phyloP scores from a whole-genome alignment of 2,797 vertebrate genomes.

The Phyllotis vaccarum region DNA sequence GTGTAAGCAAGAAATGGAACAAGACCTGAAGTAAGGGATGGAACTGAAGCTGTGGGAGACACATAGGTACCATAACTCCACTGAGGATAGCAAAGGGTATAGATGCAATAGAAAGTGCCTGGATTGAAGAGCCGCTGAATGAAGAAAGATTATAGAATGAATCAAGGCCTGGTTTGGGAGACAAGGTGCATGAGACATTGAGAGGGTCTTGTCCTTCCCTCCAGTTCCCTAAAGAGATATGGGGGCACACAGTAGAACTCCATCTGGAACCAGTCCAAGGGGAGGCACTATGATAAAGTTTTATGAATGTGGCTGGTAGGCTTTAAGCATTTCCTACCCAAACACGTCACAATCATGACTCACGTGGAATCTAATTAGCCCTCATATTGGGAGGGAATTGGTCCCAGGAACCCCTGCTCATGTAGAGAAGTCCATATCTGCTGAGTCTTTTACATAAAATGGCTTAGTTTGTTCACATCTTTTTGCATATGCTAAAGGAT shows the following conservation, averaged over 20 bases:
- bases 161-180: neutral
- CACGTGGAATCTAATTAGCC: neutral
- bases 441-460: neutral
- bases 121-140: neutral
- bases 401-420: neutral
- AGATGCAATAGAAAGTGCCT: neutral
- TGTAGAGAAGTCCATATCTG: neutral
- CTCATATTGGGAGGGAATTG: neutral
- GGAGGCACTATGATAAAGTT: neutral
- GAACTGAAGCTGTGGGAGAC: neutral
- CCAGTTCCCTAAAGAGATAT: neutral
- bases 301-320: neutral
- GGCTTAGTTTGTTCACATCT: neutral
- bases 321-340: neutral
- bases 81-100: neutral
- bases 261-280: neutral
- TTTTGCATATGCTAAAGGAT: neutral
- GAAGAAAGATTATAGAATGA: neutral
- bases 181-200: neutral
- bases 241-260: neutral
- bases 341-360: neutral
- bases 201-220: neutral
- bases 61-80: neutral
- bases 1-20: neutral
- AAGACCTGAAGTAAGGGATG: neutral